Percentiles rank a stretch among this genome's conserved stretches.
Evolutionary conservation across 2,113 vertebrate genomes (phyloP).

Genomic region (Lampris incognitus): DNA sequence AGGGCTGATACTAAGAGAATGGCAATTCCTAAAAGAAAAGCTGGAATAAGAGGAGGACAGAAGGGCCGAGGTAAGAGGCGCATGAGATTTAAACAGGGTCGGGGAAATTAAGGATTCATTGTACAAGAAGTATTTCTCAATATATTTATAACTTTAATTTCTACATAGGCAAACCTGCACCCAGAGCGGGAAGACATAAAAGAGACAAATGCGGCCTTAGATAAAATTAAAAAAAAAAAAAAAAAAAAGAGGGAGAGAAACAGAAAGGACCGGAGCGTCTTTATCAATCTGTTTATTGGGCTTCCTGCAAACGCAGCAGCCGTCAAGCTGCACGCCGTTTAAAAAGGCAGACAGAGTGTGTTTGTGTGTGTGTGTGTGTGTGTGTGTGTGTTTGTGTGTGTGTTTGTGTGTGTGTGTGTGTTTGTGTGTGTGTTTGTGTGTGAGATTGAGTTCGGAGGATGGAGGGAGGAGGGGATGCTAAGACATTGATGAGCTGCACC

Average conservation of each 20-base stretch:
- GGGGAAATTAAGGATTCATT: background rate
- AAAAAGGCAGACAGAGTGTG: no score
- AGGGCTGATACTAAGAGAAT: background rate
- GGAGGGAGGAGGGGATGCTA: constrained; percentile 15
- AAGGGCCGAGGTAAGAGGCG: no score
- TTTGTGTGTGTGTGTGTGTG: constrained; percentile 43
- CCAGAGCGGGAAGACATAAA: no score
- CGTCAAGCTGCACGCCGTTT: no score
- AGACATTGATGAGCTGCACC: constrained; percentile 67
- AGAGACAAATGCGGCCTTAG: background rate
- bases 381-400: constrained; percentile 55
- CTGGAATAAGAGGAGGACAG: no score
- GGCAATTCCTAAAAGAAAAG: no score
- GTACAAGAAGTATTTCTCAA: no score
- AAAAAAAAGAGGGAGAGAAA: no score
- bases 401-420: constrained; percentile 24
- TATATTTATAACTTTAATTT: background rate
- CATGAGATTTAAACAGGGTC: background rate
- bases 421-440: constrained; percentile 11
- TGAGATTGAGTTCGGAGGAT: background rate
- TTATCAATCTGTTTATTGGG: constrained; percentile 1
- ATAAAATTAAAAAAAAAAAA: no score
- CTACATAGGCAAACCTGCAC: no score
- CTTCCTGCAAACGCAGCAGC: background rate
- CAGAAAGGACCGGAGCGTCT: no score